Percentiles rank a stretch among this genome's conserved stretches.
Evolutionary conservation across 2,888 invertebrate species (phyloP).

Genomic region (Allolobophora icterica): DNA sequence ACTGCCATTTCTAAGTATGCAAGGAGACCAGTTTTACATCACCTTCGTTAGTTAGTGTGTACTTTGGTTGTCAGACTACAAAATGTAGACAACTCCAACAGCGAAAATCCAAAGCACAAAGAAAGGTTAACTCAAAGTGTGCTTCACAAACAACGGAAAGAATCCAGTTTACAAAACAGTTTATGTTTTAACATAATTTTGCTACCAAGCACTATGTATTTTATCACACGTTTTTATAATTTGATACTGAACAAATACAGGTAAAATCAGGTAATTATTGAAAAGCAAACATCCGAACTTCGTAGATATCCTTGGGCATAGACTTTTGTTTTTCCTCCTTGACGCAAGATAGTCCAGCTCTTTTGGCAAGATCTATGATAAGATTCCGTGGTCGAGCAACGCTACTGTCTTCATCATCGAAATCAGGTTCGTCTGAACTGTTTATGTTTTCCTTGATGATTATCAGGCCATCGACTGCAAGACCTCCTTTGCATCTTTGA

Average conservation of each 20-base stretch:
- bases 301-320: slow-evolving; percentile 88
- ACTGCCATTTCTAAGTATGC: too few relatives aligned
- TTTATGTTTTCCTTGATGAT: slow-evolving; percentile 89
- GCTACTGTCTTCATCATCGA: slow-evolving; percentile 86
- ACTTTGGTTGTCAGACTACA: too few relatives aligned
- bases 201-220: background rate
- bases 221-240: background rate
- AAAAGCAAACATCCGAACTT: slow-evolving; percentile 86
- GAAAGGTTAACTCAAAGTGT: background rate
- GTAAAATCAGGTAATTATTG: background rate
- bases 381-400: slow-evolving; percentile 80
- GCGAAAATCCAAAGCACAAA: too few relatives aligned
- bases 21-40: too few relatives aligned
- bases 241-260: background rate
- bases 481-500: slow-evolving; percentile 67
- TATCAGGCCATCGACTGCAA: slow-evolving; percentile 79
- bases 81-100: too few relatives aligned
- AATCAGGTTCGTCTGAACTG: slow-evolving; percentile 72
- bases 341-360: slow-evolving; percentile 77
- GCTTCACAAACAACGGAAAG: background rate
- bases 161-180: background rate
- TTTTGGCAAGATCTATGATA: slow-evolving; percentile 74
- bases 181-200: background rate
- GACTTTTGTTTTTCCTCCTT: slow-evolving; percentile 77
- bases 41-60: too few relatives aligned